Conservation (phyloP, 2,888 invertebrate genomes). For the Pollenia angustigena region DNA sequence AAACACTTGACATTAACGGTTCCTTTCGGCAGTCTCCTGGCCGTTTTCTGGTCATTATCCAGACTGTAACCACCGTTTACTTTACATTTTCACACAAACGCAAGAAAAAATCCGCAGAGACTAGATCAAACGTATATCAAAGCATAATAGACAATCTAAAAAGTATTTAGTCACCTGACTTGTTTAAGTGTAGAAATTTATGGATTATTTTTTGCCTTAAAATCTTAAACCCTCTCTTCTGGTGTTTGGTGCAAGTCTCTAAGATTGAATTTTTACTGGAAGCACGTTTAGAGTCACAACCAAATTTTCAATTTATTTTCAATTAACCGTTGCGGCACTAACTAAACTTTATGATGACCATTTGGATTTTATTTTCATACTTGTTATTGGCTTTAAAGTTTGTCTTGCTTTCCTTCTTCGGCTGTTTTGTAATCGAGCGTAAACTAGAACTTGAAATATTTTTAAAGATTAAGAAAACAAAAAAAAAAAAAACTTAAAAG, state of each 20-base stretch:
- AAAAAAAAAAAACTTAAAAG: neutral
- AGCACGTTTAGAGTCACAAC: constrained; percentile 45
- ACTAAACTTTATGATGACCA: constrained; percentile 51
- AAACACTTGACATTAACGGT: constrained; percentile 14
- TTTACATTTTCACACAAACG: neutral
- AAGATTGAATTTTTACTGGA: neutral
- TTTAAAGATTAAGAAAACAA: constrained; percentile 20
- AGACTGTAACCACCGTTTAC: too few species aligned
- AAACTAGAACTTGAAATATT: constrained; percentile 71
- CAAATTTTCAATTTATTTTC: constrained; percentile 68
- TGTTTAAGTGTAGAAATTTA: neutral
- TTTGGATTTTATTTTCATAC: constrained; percentile 26
- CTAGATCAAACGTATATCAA: neutral
- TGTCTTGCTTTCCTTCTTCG: constrained; percentile 14
- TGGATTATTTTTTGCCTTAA: constrained; percentile 18
- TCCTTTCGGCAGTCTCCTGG: neutral
- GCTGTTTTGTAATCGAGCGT: constrained; percentile 54
- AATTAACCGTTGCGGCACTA: constrained; percentile 68
- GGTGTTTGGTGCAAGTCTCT: neutral
- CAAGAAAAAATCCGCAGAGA: neutral
- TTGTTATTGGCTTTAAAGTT: constrained; percentile 9
- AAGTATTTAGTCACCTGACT: constrained; percentile 22
- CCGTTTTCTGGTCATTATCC: neutral
- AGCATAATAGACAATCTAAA: constrained; percentile 17
- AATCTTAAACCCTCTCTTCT: neutral